Evolutionary conservation across 1,140 invertebrate species (phyloP).

Genomic region (Neotoxoptera formosana): DNA sequence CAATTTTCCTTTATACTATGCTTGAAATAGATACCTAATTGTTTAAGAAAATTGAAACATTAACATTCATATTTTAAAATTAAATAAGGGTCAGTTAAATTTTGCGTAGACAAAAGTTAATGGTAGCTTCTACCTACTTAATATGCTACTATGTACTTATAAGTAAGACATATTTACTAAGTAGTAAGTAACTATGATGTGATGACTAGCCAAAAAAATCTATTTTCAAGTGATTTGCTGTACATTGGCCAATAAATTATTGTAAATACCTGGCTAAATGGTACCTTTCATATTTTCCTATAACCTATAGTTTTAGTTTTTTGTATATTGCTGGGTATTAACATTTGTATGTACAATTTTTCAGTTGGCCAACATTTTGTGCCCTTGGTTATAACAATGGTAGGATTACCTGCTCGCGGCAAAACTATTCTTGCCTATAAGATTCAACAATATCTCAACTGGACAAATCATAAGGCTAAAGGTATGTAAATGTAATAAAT

Average conservation of each 20-base stretch:
- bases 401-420: constrained; percentile 88
- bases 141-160: neutral
- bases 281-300: neutral
- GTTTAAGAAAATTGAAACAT: neutral
- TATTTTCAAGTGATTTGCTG: constrained; percentile 41
- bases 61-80: neutral
- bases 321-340: neutral
- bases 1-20: neutral
- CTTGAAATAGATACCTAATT: neutral
- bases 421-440: constrained; percentile 92
- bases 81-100: neutral
- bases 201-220: constrained; percentile 36
- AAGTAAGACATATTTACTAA: neutral
- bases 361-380: constrained; percentile 37
- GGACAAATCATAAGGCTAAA: constrained; percentile 87
- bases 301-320: neutral
- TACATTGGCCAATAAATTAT: constrained; percentile 47
- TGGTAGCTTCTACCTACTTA: neutral
- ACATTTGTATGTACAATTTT: constrained; percentile 25
- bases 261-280: constrained; percentile 36
- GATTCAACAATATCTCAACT: constrained; percentile 86
- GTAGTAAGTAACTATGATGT: neutral
- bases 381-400: constrained; percentile 82
- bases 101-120: neutral
- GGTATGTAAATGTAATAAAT: constrained; percentile 67